Base-by-base conservation (phyloP, 2,888 invertebrate species). In the Blera fallax region DNA sequence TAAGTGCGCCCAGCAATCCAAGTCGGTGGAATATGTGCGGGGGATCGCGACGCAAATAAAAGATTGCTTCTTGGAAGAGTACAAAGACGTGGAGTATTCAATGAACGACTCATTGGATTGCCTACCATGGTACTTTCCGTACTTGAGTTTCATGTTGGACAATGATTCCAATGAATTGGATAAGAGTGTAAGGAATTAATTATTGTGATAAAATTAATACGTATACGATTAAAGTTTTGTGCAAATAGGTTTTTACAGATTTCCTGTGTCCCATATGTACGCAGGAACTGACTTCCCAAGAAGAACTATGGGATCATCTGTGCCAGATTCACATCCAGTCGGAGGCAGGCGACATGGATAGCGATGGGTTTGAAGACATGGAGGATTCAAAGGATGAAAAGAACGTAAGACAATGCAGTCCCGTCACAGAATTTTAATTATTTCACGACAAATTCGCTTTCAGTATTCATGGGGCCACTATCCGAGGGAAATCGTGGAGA, bases 31-130 rank as follows among this genome's bases (percentile, higher is more conserved):
- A 0, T 84, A 79, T 43, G 79, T 84, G 3, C 73, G 69, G 3
- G 27, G 62, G 3, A 62, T 79, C 8, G 21, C 79, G 16, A 56
- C 69, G 4, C 62, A 84, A 64, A 64, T 79, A 0, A 73, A 64
- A n/a, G 58, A 64, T 45, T 73, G 79, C 43, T 84, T 84, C 29
- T 37, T 84, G 14, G 79, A 84, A 6, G 83, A 84, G 52, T 74
- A 79, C 54, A 79, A 74, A 50, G 56, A 67, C 8, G 29, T 60
- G 5, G 56, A 67, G 6, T 24, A 37, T 11, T 14, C 67, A 4
- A 16, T n/a, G 4, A 48, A 60, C 7, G 67, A 79, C n/a, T 24
- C 67, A 6, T 8, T 64, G 2, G 83, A 84, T 1, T 37, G 67
- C 8, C 18, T 69, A 2, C 79, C 83, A 0, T 84, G 83, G 83